These are phyloP conservation scores for Eupleurogrammus muticus DNA, from an alignment of 2,797 vertebrate genomes.

Conservation along the genomic window DNA sequence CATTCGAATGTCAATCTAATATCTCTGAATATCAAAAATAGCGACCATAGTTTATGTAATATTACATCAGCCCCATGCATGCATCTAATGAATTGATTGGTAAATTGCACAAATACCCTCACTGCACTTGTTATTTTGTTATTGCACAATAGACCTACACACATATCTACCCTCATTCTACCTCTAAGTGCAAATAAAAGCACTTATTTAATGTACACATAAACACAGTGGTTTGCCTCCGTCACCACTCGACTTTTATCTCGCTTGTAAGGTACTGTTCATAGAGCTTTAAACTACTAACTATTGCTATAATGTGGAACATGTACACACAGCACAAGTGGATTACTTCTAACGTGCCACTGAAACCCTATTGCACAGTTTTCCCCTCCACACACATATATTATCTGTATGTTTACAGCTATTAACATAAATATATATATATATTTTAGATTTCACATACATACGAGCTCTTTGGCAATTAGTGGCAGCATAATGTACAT, in stretches of 20 bases:
- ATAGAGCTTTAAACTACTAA: constrained; percentile 29
- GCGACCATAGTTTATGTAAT: constrained; percentile 18
- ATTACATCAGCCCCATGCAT: constrained; percentile 40
- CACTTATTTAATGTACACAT: constrained; percentile 31
- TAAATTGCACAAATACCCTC: constrained; percentile 67
- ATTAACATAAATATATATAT: constrained; percentile 16
- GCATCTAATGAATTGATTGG: constrained; percentile 40
- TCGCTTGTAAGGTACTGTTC: constrained; percentile 31
- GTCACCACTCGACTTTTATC: constrained; percentile 46
- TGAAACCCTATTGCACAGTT: constrained; percentile 37
- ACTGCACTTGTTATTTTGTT: constrained; percentile 47
- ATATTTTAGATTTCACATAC: constrained; percentile 40
- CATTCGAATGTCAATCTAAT: constrained; percentile 3
- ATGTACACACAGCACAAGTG: constrained; percentile 39
- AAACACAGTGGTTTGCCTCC: constrained; percentile 67
- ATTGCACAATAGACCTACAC: constrained; percentile 66
- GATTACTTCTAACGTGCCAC: constrained; percentile 50
- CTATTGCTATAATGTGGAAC: constrained; percentile 63
- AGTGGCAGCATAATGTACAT: not conserved
- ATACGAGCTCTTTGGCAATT: constrained; percentile 58
- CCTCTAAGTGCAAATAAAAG: constrained; percentile 50
- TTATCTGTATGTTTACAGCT: constrained; percentile 3
- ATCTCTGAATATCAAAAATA: constrained; percentile 61
- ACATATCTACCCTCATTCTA: constrained; percentile 39
- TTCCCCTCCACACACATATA: constrained; percentile 1